phyloP scores from a whole-genome alignment of 1,140 invertebrate genomes.

The Macrosteles quadrilineatus region DNA sequence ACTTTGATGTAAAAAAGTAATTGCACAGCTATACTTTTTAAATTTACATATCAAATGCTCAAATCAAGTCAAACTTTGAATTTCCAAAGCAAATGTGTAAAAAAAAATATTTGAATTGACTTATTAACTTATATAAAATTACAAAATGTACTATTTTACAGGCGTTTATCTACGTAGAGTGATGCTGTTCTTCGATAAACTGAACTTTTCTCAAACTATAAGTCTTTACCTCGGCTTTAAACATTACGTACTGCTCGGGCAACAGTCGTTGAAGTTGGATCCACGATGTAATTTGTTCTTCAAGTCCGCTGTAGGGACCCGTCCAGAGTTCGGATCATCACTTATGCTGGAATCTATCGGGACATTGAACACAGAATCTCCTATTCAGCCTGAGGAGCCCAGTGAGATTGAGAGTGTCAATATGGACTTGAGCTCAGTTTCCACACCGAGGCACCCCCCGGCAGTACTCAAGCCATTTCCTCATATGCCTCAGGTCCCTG shows the following conservation, averaged over 20 bases:
- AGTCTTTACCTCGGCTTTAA: conserved; percentile 66
- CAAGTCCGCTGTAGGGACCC: conserved; percentile 6
- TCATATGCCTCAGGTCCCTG: not conserved
- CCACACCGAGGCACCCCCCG: not conserved
- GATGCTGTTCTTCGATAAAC: conserved; percentile 75
- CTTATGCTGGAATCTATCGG: conserved; percentile 52
- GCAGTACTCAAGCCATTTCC: not conserved
- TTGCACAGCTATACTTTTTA: too few species aligned
- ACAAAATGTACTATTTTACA: too few species aligned
- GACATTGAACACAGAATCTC: conserved; percentile 41
- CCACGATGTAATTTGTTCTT: conserved; percentile 18
- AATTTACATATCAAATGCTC: too few species aligned
- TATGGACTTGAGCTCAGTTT: conserved; percentile 43
- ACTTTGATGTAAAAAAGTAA: too few species aligned
- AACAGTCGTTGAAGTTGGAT: conserved; percentile 22
- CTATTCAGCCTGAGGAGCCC: not conserved
- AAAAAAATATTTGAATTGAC: too few species aligned
- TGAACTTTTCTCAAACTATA: conserved; percentile 78
- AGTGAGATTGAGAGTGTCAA: conserved; percentile 41
- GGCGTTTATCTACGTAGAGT: conserved; percentile 79
- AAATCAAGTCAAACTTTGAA: too few species aligned
- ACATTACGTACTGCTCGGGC: conserved; percentile 60
- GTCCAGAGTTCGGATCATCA: conserved; percentile 26
- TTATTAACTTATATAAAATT: too few species aligned
- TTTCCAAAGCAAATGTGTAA: too few species aligned